phyloP scores from a whole-genome alignment of 2,113 vertebrate species.

The Fulmarus glacialis region DNA sequence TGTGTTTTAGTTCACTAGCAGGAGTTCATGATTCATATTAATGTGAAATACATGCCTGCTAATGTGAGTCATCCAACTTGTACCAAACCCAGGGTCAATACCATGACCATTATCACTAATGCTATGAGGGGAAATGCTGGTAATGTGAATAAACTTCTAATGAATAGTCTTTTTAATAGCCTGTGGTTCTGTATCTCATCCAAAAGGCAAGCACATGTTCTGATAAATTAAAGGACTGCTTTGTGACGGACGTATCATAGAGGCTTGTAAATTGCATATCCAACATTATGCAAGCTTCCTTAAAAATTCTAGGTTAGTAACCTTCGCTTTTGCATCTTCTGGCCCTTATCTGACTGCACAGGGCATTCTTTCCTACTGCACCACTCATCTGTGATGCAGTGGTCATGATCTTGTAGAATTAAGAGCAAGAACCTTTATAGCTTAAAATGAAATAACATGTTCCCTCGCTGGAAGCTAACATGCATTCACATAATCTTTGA shows the following conservation, averaged over 20 bases:
- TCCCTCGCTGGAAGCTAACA: neutral
- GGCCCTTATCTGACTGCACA: neutral
- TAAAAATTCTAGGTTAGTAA: neutral
- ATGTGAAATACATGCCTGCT: neutral
- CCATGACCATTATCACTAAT: neutral
- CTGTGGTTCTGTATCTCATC: neutral
- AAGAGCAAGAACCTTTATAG: neutral
- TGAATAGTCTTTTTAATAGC: neutral
- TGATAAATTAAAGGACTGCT: neutral
- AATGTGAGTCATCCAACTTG: neutral
- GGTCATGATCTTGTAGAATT: neutral
- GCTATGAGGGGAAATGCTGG: neutral
- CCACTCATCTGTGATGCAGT: neutral
- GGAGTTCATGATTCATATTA: neutral
- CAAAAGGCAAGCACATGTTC: neutral
- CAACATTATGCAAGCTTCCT: neutral
- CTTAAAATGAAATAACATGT: neutral
- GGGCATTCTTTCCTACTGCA: neutral
- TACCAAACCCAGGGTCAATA: neutral
- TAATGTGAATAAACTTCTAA: neutral
- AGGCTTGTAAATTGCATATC: neutral
- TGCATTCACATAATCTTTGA: neutral
- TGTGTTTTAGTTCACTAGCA: neutral
- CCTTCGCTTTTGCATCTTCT: neutral
- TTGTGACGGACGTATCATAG: neutral